Percentiles rank a stretch among this genome's conserved stretches.
Conservation (phyloP, 2,797 vertebrate species). For the Tapirus indicus region DNA sequence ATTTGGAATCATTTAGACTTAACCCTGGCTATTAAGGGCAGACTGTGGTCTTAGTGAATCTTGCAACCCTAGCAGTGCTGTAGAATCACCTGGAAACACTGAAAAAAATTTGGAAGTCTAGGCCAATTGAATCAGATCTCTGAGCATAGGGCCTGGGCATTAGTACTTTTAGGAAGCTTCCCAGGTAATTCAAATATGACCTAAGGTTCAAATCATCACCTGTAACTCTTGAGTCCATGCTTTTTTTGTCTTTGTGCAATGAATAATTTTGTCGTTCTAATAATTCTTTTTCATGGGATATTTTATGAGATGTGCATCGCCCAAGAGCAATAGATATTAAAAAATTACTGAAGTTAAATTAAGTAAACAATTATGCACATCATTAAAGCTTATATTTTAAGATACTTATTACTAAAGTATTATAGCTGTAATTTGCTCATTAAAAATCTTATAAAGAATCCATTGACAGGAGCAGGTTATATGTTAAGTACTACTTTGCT, state of each 20-base stretch:
- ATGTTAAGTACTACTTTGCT: not conserved
- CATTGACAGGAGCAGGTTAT: not conserved
- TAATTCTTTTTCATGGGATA: not conserved
- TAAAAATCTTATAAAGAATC: constrained; percentile 12
- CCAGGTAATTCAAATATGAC: not conserved
- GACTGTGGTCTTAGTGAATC: not conserved
- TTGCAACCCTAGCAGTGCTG: not conserved
- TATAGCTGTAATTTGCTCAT: not conserved
- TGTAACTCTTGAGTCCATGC: not conserved
- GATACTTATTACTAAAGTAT: not conserved
- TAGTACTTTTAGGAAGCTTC: not conserved
- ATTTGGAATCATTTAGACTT: not conserved
- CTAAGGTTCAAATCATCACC: not conserved
- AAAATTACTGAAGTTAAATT: not conserved
- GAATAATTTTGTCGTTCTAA: not conserved
- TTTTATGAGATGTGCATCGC: not conserved
- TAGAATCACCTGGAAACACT: not conserved
- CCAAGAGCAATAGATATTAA: not conserved
- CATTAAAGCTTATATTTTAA: not conserved
- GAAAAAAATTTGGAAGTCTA: not conserved
- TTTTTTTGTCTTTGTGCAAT: not conserved
- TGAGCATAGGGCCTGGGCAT: not conserved
- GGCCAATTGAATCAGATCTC: not conserved
- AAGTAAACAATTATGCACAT: not conserved
- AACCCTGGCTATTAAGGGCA: not conserved